These are phyloP conservation scores for Sceloporus undulatus DNA, from an alignment of 2,113 vertebrate species.

Conservation along the genomic window DNA sequence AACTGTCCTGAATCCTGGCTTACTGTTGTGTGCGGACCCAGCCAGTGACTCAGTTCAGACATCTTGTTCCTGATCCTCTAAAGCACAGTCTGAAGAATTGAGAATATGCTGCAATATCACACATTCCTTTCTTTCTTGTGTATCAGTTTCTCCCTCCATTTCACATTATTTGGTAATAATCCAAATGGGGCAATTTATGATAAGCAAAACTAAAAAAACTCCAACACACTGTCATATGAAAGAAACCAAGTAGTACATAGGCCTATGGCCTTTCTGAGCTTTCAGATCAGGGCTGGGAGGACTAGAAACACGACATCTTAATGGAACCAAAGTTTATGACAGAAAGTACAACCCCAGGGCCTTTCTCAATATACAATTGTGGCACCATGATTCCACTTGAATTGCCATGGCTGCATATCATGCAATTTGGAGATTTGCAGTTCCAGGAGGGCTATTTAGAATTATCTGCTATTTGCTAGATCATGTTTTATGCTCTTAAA, in stretches of 20 bases:
- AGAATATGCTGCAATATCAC: neutral
- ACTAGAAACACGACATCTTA: neutral
- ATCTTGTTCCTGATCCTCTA: neutral
- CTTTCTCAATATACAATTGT: no score
- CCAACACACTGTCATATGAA: neutral
- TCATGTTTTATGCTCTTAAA: no score
- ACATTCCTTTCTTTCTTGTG: neutral
- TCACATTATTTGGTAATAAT: neutral
- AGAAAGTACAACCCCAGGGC: neutral
- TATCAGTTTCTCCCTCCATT: neutral
- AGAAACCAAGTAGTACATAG: neutral
- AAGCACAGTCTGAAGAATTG: neutral
- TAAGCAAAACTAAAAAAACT: neutral
- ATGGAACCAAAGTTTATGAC: neutral
- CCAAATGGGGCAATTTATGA: neutral
- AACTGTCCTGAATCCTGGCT: neutral
- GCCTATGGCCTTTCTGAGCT: neutral
- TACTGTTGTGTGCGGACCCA: neutral
- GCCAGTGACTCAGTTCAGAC: neutral
- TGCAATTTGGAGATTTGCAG: no score
- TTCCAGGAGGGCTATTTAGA: no score
- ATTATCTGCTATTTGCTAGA: no score
- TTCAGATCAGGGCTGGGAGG: neutral
- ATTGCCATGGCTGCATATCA: no score
- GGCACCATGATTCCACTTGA: no score